Evolutionary conservation across 2,888 invertebrate genomes (phyloP), one percentile per base, ranked within the genome.

Genomic region (Phragmatobia fuliginosa): DNA sequence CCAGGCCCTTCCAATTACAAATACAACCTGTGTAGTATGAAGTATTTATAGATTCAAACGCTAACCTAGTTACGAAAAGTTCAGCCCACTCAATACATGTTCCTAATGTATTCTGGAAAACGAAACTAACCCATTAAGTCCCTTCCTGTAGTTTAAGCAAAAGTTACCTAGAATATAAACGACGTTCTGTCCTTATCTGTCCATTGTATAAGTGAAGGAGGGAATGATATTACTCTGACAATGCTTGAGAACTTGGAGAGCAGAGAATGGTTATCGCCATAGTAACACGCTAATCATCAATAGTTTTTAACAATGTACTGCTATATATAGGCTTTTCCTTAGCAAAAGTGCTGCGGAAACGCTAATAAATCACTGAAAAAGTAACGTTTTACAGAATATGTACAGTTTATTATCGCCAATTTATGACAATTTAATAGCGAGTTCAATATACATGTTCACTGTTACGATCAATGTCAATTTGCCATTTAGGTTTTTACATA

Each of bases 1-100:
- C 10, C 8, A 49, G n/a, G 25, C 25, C 25, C 10, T 25, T 52
- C 25, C 28, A 28, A 28, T 25, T 56, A 56, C 28, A 28, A 56
- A 56, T 5, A 28, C 56, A 56, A 56, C 28, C 28, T 41, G 21
- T 31, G 36, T 41, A 28, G 4, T 21, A 61, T 36, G 21, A 62
- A 31, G 5, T 41, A 62, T 41, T 62, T 62, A 75, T 68, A 66
- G 41, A 62, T 62, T 62, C 41, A 62, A 62, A 41, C 62, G 21
- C 32, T 41, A 62, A 62, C 62, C 38, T 28, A 41, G 62, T 62
- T 38, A 41, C 41, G 41, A 68, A 59, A 64, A 63, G 69, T 62
- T 41, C 41, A 62, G 21, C 31, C 41, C 21, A 41, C 62, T 41
- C 41, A 41, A 41, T 62, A 62, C 31, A 41, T 62, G 62, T 62